Evolutionary conservation across 2,797 vertebrate genomes (phyloP).

Genomic region (Lindbergichthys nudifrons): DNA sequence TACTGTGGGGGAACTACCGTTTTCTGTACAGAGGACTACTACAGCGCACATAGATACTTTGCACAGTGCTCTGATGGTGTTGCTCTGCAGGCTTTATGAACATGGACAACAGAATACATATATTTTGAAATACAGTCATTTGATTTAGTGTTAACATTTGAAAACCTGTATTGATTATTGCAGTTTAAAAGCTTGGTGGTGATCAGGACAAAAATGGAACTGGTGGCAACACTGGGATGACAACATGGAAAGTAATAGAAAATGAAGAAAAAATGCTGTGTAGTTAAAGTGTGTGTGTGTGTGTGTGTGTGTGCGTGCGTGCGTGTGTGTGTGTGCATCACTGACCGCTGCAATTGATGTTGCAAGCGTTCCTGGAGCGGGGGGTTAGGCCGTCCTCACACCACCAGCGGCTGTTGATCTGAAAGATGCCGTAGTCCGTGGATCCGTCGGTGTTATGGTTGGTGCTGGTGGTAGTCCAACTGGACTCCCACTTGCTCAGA

Average conservation of each 20-base stretch:
- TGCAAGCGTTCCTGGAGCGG: slow-evolving; percentile 61
- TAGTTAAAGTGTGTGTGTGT: background rate
- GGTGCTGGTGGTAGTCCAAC: slow-evolving; percentile 57
- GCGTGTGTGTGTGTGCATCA: background rate
- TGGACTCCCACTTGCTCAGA: slow-evolving; percentile 73
- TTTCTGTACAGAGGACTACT: too few relatives aligned
- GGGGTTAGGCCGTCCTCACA: slow-evolving; percentile 48
- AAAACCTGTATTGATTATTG: background rate
- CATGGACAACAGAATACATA: too few relatives aligned
- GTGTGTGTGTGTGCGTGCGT: too few relatives aligned
- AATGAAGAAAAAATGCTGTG: background rate
- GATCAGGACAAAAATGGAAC: background rate
- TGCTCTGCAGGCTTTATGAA: too few relatives aligned
- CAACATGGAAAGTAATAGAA: background rate
- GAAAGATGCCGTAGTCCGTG: slow-evolving; percentile 82
- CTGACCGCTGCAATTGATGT: slow-evolving; percentile 77
- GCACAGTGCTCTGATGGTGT: too few relatives aligned
- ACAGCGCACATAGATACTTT: too few relatives aligned
- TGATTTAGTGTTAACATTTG: background rate
- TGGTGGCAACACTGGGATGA: too few relatives aligned
- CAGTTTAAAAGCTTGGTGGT: background rate
- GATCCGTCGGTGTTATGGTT: slow-evolving; percentile 79
- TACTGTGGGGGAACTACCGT: too few relatives aligned
- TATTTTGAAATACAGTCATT: background rate
- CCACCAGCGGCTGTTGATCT: slow-evolving; percentile 88